phyloP scores from a whole-genome alignment of 2,888 invertebrate genomes.

The Acanthosepion esculentum region DNA sequence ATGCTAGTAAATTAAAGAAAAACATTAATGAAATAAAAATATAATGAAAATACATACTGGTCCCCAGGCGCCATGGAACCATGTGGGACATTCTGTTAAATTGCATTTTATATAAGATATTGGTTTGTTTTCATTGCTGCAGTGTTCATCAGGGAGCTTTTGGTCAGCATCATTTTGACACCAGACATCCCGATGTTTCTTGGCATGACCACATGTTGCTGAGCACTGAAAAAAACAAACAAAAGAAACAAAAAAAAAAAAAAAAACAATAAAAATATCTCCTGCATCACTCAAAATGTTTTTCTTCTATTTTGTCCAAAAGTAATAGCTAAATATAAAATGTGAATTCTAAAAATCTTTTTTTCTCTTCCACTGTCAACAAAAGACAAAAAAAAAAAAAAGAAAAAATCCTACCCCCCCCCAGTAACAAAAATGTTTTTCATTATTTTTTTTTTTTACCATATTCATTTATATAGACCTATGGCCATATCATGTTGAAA shows the following conservation, averaged over 20 bases:
- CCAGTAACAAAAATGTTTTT: no score
- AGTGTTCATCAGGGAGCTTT: slow-evolving; percentile 62
- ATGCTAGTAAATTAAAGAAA: no score
- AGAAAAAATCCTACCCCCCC: no score
- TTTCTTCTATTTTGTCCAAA: no score
- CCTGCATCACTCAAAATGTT: neutral
- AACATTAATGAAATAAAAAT: neutral
- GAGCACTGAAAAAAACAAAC: slow-evolving; percentile 78
- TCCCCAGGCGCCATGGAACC: slow-evolving; percentile 69
- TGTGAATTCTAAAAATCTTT: no score
- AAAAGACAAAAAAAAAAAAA: no score
- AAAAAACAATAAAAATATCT: no score
- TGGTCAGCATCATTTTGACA: slow-evolving; percentile 62
- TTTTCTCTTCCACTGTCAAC: no score
- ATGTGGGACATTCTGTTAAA: slow-evolving; percentile 66
- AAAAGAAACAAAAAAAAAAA: neutral
- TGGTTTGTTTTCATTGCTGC: slow-evolving; percentile 63
- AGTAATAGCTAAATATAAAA: no score
- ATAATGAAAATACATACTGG: slow-evolving; percentile 59
- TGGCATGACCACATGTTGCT: slow-evolving; percentile 81
- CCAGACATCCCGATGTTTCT: slow-evolving; percentile 76
- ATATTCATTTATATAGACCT: no score
- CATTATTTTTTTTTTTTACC: no score
- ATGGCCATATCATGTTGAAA: no score
- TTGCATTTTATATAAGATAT: slow-evolving; percentile 63